Evolutionary conservation across 2,888 invertebrate genomes (phyloP).

Genomic region (Eugnorisma glareosa): DNA sequence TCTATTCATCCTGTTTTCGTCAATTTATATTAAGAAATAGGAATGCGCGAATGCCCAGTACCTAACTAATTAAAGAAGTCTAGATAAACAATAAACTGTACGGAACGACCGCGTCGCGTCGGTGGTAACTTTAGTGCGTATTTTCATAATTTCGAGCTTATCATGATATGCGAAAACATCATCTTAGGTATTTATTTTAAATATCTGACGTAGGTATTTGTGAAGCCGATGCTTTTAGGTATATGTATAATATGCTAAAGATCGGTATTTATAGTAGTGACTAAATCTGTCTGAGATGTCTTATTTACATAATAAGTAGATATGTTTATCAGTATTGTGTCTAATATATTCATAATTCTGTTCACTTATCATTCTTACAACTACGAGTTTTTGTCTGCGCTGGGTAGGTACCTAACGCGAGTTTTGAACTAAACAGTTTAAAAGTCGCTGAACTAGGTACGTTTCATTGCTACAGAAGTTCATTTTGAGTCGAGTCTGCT

Average conservation of each 20-base stretch:
- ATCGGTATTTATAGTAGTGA: slow-evolving; percentile 34
- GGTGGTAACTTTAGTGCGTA: slow-evolving; percentile 12
- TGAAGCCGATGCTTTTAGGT: background rate
- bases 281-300: slow-evolving; percentile 34
- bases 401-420: no score
- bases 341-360: slow-evolving; percentile 34
- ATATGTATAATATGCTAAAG: slow-evolving; percentile 4
- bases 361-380: slow-evolving; percentile 9
- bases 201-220: slow-evolving; percentile 24
- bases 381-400: background rate
- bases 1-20: slow-evolving; percentile 8
- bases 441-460: slow-evolving; percentile 42
- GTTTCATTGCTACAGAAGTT: slow-evolving; percentile 30
- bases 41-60: background rate
- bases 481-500: slow-evolving; percentile 10
- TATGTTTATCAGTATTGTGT: slow-evolving; percentile 19
- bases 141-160: slow-evolving; percentile 15
- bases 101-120: background rate
- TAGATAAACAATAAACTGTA: slow-evolving; percentile 34
- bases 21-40: background rate
- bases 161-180: slow-evolving; percentile 36
- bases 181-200: slow-evolving; percentile 38
- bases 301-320: slow-evolving; percentile 21
- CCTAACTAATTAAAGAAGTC: slow-evolving; percentile 15
- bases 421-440: slow-evolving; percentile 45